Base-by-base conservation (phyloP, 2,888 invertebrate species). In the Chymomyza caudatula region DNA sequence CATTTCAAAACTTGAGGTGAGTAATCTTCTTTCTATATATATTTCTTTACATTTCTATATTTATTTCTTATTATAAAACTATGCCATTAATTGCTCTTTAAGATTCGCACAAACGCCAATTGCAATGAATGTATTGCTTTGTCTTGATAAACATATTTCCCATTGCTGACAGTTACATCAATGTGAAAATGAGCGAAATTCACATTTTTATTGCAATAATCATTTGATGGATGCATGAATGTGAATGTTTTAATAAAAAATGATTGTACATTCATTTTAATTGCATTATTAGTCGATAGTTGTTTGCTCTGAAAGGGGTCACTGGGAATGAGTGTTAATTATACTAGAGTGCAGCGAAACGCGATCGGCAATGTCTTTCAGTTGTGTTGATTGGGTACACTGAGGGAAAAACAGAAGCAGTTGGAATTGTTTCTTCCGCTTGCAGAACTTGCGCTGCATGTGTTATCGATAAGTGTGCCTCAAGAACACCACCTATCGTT, bases 1-100 rank as follows among this genome's bases (percentile, higher is more conserved):
- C 69, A 79, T 71, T 65, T 56, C 60, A 59, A 42, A 44, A 63
- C 47, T 43, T 42, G 60, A 82, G 80, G 80, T 80, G 85, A 80
- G 80, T 80, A 78, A 72, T 64, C 58, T 6, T 49, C n/a, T 19
- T 22, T 43, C 20, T 11, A 42, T 19, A 20, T 42, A 22, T 42
- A 15, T 52, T 42, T 23, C 15, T 13, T 19, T 60, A 47, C 17
- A 4, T 49, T 17, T 47, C 15, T 11, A 42, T 19, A 20, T 42
- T 15, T 42, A 15, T 52, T 42, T 23, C 15, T 13, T 19, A 52
- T 23, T 25, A 4, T 49, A 15, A 23, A 11, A n/a, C 43, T 43
- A 25, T 47, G 17, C 49, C 15, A 51, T 51, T 51, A 15, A 44
- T 47, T 47, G 15, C 47, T 47, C 19, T n/a, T n/a, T 47, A 47